Base-by-base conservation (phyloP, 2,797 vertebrate genomes). In the Mus caroli region DNA sequence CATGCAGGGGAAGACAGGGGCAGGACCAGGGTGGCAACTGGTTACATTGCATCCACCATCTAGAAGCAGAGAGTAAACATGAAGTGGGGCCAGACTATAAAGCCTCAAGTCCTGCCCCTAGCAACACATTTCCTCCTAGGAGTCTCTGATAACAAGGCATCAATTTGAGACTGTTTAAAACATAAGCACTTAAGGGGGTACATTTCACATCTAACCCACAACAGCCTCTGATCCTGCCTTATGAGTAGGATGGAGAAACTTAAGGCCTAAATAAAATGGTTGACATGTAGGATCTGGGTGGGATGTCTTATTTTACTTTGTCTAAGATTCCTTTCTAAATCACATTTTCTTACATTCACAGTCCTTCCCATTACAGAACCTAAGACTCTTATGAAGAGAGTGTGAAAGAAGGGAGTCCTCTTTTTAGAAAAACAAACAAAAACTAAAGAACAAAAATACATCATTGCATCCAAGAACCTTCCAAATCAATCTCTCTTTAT, bases 401-500 rank as follows among this genome's bases (percentile, higher is more conserved):
- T 1, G 31, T 34, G 4, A 0, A 54, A 43, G 58, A 90, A 17
- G 0, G 28, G 3, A 20, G 40, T 40, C 19, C 10, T 62, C 19
- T 76, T 40, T 87, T 46, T 8, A 67, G 43, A 67, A 67, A 84
- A 46, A 64, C 15, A 46, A 84, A 43, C 9, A 64, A 46, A 60
- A 46, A 20, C 15, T 46, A 20, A 62, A 13, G 50, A 92, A 7
- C 3, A 71, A 88, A 82, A 78, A 50, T 40, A 7, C 3, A 15
- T 2, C 12, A 7, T 54, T 77, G 40, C 56, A 14, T 14, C 28
- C 34, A 28, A 88, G 11, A 14, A 71, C 43, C 56, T 78, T 95
- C 71, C 54, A 73, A 52, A 43, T 82, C 40, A 77, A 43, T 85
- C 54, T 69, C 52, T 80, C 13, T 96, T 83, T 26, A 46, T 24